Evolutionary conservation across 2,113 vertebrate genomes (phyloP), one percentile per base, ranked within the genome.

Genomic region (Loxodonta africana): DNA sequence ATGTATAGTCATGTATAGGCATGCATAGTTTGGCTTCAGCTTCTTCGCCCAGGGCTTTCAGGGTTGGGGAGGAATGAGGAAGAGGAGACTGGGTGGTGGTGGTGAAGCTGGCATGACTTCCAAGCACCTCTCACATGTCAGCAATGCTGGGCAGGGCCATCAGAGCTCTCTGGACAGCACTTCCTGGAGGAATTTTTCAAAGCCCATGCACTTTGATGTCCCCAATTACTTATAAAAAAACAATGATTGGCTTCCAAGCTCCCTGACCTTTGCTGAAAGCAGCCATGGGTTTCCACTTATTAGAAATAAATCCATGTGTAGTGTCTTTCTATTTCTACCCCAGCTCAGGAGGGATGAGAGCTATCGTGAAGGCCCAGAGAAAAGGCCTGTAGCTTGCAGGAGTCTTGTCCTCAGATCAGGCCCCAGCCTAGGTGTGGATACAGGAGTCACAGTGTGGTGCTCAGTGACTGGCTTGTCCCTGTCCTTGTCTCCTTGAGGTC

Each of bases 211-310:
- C 74, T 46, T 63, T 60, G 48, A 12, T 71, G 57, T n/a, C 80
- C 82, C 69, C 20, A 67, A 60, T 77, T 77, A 60, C 25, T 82
- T 37, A 9, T 11, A 21, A 92, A 60, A 69, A 69, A 90, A 46
- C 57, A 5, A 1, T 2, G 60, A 53, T 37, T 92, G 89, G 33
- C 28, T 92, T 53, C 74, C 21, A 81, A 62, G 10, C 37, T 78
- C 10, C 15, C 65, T 77, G 53, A 65, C 74, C 74, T 89, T 94
- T 86, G 84, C 41, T 20, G 41, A 65, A 88, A 48, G 57, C 48
- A 30, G 25, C 37, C 48, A 33, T 86, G 69, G 30, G 15, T 82
- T 90, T 62, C 26, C 8, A 26, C 14, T 9, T 33, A 1, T 82
- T 90, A 28, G 33, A 51, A 91, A 57, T 26, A 77, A 81, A 78